Conservation (phyloP, 2,888 invertebrate genomes). For the Cosmia pyralina region DNA sequence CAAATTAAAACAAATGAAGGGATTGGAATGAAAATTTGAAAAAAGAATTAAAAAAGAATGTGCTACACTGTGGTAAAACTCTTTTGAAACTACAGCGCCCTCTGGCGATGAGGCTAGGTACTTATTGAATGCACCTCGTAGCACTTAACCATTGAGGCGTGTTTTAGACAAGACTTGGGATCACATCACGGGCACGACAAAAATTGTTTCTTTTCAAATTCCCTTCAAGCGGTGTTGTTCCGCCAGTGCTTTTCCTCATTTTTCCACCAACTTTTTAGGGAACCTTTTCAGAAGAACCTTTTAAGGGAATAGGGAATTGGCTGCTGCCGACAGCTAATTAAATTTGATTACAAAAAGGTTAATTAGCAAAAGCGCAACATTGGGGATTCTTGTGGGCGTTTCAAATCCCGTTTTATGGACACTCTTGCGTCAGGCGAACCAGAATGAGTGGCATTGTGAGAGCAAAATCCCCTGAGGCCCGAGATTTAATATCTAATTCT, state of each 20-base stretch:
- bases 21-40: too few species aligned
- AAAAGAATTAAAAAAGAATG: too few species aligned
- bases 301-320: conserved; percentile 17
- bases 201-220: conserved; percentile 36
- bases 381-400: conserved; percentile 24
- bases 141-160: conserved; percentile 26
- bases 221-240: conserved; percentile 12
- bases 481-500: conserved; percentile 56
- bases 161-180: conserved; percentile 10
- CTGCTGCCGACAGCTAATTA: conserved; percentile 41
- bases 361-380: conserved; percentile 37
- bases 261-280: conserved; percentile 19
- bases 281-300: conserved; percentile 17
- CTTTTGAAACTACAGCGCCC: too few species aligned
- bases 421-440: conserved; percentile 21
- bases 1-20: too few species aligned
- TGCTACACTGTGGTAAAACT: too few species aligned
- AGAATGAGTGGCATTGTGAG: conserved; percentile 35
- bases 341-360: conserved; percentile 44
- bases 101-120: too few species aligned
- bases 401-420: conserved; percentile 30
- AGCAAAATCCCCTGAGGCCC: conserved; percentile 20
- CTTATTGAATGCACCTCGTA: too few species aligned
- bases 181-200: neutral
- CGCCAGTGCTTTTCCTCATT: conserved; percentile 10